phyloP scores from a whole-genome alignment of 1,140 invertebrate genomes.

The Gryon sp. region DNA sequence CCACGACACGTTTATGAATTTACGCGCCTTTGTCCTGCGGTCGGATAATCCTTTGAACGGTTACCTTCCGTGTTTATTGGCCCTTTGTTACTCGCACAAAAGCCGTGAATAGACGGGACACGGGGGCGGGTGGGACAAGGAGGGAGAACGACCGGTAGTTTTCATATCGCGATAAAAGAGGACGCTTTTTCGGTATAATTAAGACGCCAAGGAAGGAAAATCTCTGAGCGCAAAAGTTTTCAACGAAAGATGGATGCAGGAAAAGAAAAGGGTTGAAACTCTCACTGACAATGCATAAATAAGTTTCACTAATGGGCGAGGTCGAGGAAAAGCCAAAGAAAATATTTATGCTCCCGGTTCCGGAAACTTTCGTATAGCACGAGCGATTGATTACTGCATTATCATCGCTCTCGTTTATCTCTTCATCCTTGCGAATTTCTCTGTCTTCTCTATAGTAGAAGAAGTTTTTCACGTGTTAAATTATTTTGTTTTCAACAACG shows the following conservation, averaged over 20 bases:
- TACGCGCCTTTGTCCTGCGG: constrained; percentile 70
- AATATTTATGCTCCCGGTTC: constrained; percentile 70
- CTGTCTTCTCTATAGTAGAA: background rate
- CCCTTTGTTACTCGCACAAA: constrained; percentile 69
- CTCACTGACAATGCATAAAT: constrained; percentile 74
- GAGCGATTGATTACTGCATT: constrained; percentile 60
- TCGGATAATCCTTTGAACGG: constrained; percentile 68
- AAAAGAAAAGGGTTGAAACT: constrained; percentile 70
- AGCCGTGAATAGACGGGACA: constrained; percentile 24
- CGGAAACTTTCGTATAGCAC: constrained; percentile 38
- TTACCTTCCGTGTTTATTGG: constrained; percentile 73
- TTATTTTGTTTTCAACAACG: constrained; percentile 19
- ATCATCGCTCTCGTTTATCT: constrained; percentile 46
- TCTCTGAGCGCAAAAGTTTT: constrained; percentile 75
- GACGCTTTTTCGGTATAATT: constrained; percentile 70
- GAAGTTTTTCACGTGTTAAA: constrained; percentile 23
- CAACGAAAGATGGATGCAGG: constrained; percentile 74
- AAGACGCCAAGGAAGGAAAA: constrained; percentile 66
- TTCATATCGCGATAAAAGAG: constrained; percentile 61
- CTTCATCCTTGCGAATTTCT: background rate
- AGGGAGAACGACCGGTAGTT: too few species aligned
- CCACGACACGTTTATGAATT: constrained; percentile 74
- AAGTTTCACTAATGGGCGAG: constrained; percentile 73
- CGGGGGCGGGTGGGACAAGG: too few species aligned
- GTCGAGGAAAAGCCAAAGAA: constrained; percentile 70